Base-by-base conservation (phyloP, 2,113 vertebrate genomes). In the Synodontis membranacea region DNA sequence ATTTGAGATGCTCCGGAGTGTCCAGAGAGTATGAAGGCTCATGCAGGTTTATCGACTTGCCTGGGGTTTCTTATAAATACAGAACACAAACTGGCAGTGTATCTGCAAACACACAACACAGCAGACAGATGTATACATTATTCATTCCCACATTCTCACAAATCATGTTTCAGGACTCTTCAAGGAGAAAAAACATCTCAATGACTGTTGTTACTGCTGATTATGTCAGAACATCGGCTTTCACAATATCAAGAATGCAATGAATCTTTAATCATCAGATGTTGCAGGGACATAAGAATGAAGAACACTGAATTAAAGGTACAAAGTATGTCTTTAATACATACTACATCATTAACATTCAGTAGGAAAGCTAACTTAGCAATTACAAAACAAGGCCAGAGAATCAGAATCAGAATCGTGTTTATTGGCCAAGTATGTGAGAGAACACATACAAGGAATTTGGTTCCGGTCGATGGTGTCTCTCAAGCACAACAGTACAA, bases 1-100 rank as follows among this genome's bases (percentile, higher is more conserved):
- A 68, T 84, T 70, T 88, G 64, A 84, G 86, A 86, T 82, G 62
- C 83, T 84, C n/a, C n/a, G n/a, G n/a, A n/a, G 56, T 15, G 7
- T 68, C 75, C 19, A 25, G 84, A 68, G 76, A 56, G 19, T 4
- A 34, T 37, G 19, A 2, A 31, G 54, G 83, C 48, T 82, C 64
- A 2, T 39, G 31, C 10, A 54, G 39, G 60, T 60, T 60, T 60
- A 28, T 42, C 19, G 23, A 81, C 5, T n/a, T n/a, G 14, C 52
- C 34, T 58, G 75, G 60, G 25, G 83, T 52, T 82, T 60, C 81
- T 52, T 78, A 50, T 50, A 58, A 85, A 87, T 58, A 39, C 52
- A 80, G 4, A 39, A 56, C 21, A 14, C 54, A 56, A 56, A 80
- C 50, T 44, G 25, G 37, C 4, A 2, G 23, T 81, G 79, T 17